Conservation (phyloP, 2,888 invertebrate genomes). For the Perdita meconis region DNA sequence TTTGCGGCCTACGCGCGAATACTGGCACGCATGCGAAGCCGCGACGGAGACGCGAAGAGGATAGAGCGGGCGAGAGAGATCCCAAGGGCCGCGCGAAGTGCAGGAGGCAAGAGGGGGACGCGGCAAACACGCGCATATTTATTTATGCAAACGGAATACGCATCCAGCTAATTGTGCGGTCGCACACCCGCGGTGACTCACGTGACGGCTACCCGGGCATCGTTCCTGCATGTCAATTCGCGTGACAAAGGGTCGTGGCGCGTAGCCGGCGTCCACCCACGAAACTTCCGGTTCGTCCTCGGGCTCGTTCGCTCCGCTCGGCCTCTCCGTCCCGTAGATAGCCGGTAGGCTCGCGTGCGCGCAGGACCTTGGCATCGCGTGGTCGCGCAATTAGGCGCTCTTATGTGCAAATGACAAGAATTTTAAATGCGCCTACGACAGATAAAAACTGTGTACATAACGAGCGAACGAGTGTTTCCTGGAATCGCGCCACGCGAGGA, state of each 20-base stretch:
- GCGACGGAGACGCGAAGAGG: background rate
- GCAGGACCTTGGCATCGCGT: slow-evolving; percentile 36
- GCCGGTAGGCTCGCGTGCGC: slow-evolving; percentile 55
- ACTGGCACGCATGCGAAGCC: slow-evolving; percentile 17
- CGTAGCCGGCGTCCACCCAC: slow-evolving; percentile 66
- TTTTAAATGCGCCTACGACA: slow-evolving; percentile 48
- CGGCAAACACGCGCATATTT: slow-evolving; percentile 72
- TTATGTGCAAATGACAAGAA: slow-evolving; percentile 66
- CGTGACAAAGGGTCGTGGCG: slow-evolving; percentile 71
- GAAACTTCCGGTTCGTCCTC: slow-evolving; percentile 69
- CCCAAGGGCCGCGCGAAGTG: background rate
- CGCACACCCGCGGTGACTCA: slow-evolving; percentile 75
- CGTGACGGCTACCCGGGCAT: slow-evolving; percentile 65
- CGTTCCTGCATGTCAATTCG: slow-evolving; percentile 71
- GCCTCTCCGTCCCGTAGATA: slow-evolving; percentile 39
- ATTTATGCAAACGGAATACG: slow-evolving; percentile 79
- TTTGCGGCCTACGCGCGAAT: slow-evolving; percentile 34
- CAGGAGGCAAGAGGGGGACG: slow-evolving; percentile 13
- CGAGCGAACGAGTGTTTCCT: slow-evolving; percentile 39
- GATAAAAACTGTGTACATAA: slow-evolving; percentile 36
- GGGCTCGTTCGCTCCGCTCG: background rate
- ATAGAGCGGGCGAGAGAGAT: background rate
- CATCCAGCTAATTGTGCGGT: slow-evolving; percentile 77
- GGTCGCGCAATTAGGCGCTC: slow-evolving; percentile 63
- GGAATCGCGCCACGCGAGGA: slow-evolving; percentile 16